Evolutionary conservation across 2,888 invertebrate species (phyloP).

Genomic region (Neria commutata): DNA sequence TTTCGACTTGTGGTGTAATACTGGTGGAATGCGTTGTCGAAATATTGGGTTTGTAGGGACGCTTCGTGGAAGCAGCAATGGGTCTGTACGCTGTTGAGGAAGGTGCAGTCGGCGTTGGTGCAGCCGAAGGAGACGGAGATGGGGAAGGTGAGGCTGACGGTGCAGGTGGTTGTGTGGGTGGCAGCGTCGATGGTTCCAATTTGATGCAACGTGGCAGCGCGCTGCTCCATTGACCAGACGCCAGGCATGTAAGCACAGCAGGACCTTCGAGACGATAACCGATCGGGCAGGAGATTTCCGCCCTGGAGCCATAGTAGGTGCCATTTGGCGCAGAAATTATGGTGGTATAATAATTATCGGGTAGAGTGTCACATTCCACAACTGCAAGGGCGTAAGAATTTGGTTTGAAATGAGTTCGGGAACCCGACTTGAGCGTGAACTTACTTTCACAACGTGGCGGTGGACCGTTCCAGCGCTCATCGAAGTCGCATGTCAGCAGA

Average conservation of each 20-base stretch:
- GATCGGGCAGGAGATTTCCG: conserved; percentile 76
- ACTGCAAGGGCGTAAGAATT: conserved; percentile 61
- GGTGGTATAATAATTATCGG: conserved; percentile 64
- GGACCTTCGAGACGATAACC: conserved; percentile 75
- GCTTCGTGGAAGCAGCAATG: conserved; percentile 59
- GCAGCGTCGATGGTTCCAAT: conserved; percentile 64
- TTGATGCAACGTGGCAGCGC: conserved; percentile 76
- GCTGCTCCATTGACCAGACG: conserved; percentile 81
- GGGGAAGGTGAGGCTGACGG: conserved; percentile 34
- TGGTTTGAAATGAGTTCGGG: background rate
- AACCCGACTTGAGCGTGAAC: conserved; percentile 34
- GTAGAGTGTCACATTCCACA: conserved; percentile 74
- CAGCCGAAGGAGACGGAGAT: conserved; percentile 31
- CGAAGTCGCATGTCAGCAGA: conserved; percentile 85
- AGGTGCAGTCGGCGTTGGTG: too few species aligned
- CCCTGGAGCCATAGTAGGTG: conserved; percentile 72
- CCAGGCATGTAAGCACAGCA: conserved; percentile 71
- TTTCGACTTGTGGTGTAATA: conserved; percentile 51
- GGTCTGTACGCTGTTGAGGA: conserved; percentile 54
- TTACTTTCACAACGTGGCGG: conserved; percentile 86
- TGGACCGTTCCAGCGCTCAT: conserved; percentile 92
- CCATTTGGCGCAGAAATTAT: conserved; percentile 71
- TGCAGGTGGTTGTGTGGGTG: conserved; percentile 38
- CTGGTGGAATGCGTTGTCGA: conserved; percentile 43
- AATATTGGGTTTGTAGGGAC: conserved; percentile 46